These are phyloP conservation scores for Falco rusticolus DNA, from an alignment of 2,797 vertebrate genomes.

Conservation along the genomic window DNA sequence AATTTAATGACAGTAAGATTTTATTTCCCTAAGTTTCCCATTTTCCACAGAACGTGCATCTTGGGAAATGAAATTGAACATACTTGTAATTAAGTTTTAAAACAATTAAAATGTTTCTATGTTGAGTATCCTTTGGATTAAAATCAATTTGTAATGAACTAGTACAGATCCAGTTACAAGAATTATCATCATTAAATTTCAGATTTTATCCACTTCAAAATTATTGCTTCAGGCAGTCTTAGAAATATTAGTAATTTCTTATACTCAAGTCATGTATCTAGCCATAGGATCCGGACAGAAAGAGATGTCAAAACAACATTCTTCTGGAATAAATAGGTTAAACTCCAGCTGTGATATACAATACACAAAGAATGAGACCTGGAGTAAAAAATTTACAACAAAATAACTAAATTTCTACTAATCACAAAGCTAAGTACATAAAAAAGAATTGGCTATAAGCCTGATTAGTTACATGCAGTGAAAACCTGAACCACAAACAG, in stretches of 20 bases:
- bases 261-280: not conserved
- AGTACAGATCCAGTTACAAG: not conserved
- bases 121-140: not conserved
- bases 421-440: not conserved
- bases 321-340: constrained; percentile 3
- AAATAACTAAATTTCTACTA: not conserved
- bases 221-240: constrained; percentile 9
- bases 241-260: constrained; percentile 8
- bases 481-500: constrained; percentile 9
- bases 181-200: constrained; percentile 21
- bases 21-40: not conserved
- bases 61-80: not conserved
- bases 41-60: not conserved
- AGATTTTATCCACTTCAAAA: constrained; percentile 18
- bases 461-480: not conserved
- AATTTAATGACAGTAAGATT: not conserved
- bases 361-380: not conserved
- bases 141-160: not conserved
- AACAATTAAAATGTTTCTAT: not conserved
- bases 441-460: not conserved
- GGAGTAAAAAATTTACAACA: not conserved
- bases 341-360: not conserved
- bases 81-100: not conserved
- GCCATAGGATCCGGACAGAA: not conserved
- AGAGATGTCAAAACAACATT: not conserved